phyloP scores from a whole-genome alignment of 2,888 invertebrate species.

The Rhorus exstirpatorius region DNA sequence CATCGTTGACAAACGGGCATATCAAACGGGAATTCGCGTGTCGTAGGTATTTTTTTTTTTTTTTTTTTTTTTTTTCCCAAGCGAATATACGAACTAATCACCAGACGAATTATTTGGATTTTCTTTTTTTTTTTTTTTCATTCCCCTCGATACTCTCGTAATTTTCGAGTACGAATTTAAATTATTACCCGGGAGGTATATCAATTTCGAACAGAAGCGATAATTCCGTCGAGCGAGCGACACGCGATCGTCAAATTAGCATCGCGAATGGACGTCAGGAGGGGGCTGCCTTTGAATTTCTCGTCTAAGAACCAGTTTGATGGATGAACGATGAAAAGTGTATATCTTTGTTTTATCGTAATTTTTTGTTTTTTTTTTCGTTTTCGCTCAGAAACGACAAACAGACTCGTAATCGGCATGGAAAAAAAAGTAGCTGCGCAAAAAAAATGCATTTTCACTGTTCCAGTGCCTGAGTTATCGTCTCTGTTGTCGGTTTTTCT shows the following conservation, averaged over 20 bases:
- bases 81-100: too few relatives aligned
- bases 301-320: neutral
- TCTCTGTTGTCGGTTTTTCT: too few relatives aligned
- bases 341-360: too few relatives aligned
- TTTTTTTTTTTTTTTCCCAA: too few relatives aligned
- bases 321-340: neutral
- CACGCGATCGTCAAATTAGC: slow-evolving; percentile 14
- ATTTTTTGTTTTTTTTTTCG: neutral
- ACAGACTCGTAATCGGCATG: too few relatives aligned
- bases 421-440: too few relatives aligned
- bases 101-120: neutral
- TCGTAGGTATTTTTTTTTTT: neutral
- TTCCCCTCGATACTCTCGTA: neutral
- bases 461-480: too few relatives aligned
- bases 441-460: too few relatives aligned
- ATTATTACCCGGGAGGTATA: neutral
- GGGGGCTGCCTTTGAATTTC: neutral
- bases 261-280: neutral
- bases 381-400: too few relatives aligned
- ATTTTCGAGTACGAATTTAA: neutral
- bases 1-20: slow-evolving; percentile 21
- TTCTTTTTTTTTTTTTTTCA: too few relatives aligned
- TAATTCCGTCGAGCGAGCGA: neutral
- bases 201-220: neutral
- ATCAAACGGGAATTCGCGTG: neutral